Evolutionary conservation across 2,113 vertebrate genomes (phyloP).

Genomic region (Sinocyclocheilus grahami): DNA sequence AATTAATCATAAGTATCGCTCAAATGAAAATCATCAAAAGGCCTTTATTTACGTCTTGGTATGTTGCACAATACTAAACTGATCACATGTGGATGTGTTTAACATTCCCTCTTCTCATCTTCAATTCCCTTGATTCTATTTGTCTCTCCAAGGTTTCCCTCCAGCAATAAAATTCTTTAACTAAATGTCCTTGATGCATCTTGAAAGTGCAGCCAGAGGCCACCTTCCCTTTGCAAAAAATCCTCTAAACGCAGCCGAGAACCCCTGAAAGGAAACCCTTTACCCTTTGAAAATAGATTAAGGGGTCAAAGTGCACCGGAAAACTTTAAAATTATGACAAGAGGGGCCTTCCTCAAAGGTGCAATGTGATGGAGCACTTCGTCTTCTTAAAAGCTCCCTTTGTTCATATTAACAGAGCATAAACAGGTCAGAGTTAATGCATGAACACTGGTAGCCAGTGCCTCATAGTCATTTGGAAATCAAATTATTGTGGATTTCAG

Average conservation of each 20-base stretch:
- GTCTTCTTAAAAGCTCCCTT: conserved; percentile 3
- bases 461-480: neutral
- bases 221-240: neutral
- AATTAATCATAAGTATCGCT: neutral
- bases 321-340: neutral
- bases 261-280: conserved; percentile 26
- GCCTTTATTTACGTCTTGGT: neutral
- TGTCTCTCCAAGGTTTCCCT: neutral
- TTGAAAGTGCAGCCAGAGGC: conserved; percentile 8
- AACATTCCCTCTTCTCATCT: conserved; percentile 31
- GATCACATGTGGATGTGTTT: conserved; percentile 44
- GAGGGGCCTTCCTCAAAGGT: neutral
- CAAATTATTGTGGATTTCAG: neutral
- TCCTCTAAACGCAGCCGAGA: conserved; percentile 10
- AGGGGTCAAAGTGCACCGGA: conserved; percentile 28
- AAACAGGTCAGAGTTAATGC: neutral
- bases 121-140: neutral
- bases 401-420: neutral
- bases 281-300: conserved; percentile 19
- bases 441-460: neutral
- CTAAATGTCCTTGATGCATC: neutral
- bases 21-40: neutral
- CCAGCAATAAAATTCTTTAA: neutral
- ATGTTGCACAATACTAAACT: neutral
- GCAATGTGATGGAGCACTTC: neutral